These are phyloP conservation scores for Drosophila baimaii DNA, from an alignment of 1,140 invertebrate genomes.

Conservation along the genomic window DNA sequence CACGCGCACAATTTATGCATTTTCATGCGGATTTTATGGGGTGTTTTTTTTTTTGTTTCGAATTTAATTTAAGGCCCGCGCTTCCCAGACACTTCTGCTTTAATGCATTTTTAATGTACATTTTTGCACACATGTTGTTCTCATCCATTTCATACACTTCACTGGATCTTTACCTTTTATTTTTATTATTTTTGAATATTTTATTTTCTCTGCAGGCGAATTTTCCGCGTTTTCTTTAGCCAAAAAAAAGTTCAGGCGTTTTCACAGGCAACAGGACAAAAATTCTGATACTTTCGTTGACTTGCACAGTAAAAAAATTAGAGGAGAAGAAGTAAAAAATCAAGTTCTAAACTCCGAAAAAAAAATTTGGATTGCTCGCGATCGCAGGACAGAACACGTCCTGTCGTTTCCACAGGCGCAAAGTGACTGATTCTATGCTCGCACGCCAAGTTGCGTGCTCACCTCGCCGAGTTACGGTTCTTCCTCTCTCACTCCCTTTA, in stretches of 20 bases:
- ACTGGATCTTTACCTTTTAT: slow-evolving; percentile 41
- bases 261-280: slow-evolving; percentile 33
- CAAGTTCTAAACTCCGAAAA: slow-evolving; percentile 7
- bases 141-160: slow-evolving; percentile 29
- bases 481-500: not conserved
- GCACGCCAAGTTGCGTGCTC: slow-evolving; percentile 62
- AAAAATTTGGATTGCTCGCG: slow-evolving; percentile 10
- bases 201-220: not conserved
- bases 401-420: slow-evolving; percentile 49
- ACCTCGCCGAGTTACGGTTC: slow-evolving; percentile 10
- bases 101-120: slow-evolving; percentile 55
- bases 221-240: slow-evolving; percentile 10
- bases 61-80: slow-evolving; percentile 32
- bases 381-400: slow-evolving; percentile 34
- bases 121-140: slow-evolving; percentile 11
- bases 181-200: not conserved
- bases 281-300: not conserved
- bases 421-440: slow-evolving; percentile 62
- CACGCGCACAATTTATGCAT: slow-evolving; percentile 69
- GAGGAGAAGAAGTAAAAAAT: not conserved
- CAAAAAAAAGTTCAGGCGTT: slow-evolving; percentile 5
- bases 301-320: slow-evolving; percentile 10
- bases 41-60: slow-evolving; percentile 61
- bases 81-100: slow-evolving; percentile 35
- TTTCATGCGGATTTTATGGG: slow-evolving; percentile 51